A percentile compares a stretch with the other conserved stretches of the same genome.
Conservation (phyloP, 92 coral and sea anemone genomes). For the Paragorgia papillata region DNA sequence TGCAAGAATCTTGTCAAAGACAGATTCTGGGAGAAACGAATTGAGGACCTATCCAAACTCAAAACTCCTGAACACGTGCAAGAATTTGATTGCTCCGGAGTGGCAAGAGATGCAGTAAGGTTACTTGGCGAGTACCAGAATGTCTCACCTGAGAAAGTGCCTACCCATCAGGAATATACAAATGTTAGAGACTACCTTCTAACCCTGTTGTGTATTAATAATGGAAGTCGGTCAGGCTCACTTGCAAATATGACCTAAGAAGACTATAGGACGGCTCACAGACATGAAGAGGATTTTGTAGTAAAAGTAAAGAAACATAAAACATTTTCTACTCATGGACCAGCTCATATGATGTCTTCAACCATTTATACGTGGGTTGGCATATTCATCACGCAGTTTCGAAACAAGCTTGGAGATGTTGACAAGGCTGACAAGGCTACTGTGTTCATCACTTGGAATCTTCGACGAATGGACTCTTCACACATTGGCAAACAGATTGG, state of each 20-base stretch:
- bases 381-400: slow-evolving; percentile 2
- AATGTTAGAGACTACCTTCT: slow-evolving; percentile 22
- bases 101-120: background rate
- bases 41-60: background rate
- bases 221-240: slow-evolving; percentile 31
- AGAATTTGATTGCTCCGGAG: background rate
- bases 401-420: slow-evolving; percentile 22
- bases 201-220: slow-evolving; percentile 2
- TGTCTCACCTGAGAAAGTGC: background rate
- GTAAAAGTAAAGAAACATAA: slow-evolving; percentile 15
- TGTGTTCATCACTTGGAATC: slow-evolving; percentile 16
- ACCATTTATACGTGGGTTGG: slow-evolving; percentile 8
- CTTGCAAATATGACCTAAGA: slow-evolving; percentile 25
- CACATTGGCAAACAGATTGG: slow-evolving; percentile 27
- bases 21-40: background rate
- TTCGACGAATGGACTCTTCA: slow-evolving; percentile 16
- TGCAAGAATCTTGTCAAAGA: background rate
- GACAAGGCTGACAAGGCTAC: slow-evolving; percentile 14
- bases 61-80: slow-evolving; percentile 4
- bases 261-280: slow-evolving; percentile 2
- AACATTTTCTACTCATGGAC: slow-evolving; percentile 27
- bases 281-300: slow-evolving; percentile 25
- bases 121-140: slow-evolving; percentile 2
- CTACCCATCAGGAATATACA: slow-evolving; percentile 2
- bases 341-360: slow-evolving; percentile 23